phyloP scores from a whole-genome alignment of 2,888 invertebrate species.

The Alentia gelatinosa region DNA sequence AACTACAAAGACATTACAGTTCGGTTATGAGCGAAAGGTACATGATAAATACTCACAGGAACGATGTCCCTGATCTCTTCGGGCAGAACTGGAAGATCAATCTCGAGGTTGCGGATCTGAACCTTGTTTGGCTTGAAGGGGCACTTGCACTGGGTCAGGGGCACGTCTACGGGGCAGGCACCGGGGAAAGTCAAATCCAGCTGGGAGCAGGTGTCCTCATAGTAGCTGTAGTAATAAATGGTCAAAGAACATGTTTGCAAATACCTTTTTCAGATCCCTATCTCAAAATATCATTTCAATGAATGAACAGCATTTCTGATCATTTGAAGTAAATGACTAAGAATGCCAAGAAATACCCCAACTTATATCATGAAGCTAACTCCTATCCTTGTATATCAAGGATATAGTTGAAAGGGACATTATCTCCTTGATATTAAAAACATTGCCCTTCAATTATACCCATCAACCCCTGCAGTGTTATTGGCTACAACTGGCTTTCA shows the following conservation, averaged over 20 bases:
- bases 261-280: not conserved
- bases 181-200: not conserved
- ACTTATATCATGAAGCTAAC: too few species aligned
- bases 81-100: not conserved
- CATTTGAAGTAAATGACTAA: not conserved
- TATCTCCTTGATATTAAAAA: too few species aligned
- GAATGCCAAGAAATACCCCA: too few species aligned
- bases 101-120: not conserved
- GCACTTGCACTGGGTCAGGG: constrained; percentile 7
- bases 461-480: too few species aligned
- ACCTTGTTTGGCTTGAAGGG: constrained; percentile 35
- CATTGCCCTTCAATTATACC: too few species aligned
- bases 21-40: too few species aligned
- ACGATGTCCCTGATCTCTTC: not conserved
- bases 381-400: too few species aligned
- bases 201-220: not conserved
- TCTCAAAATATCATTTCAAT: not conserved
- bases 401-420: too few species aligned
- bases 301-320: too few species aligned
- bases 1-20: too few species aligned
- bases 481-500: too few species aligned
- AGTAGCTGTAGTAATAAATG: not conserved
- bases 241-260: too few species aligned
- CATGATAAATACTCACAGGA: not conserved
- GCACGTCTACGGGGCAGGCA: not conserved